These are phyloP conservation scores for Drosophila meridiana DNA, from an alignment of 2,888 invertebrate genomes.

Conservation along the genomic window DNA sequence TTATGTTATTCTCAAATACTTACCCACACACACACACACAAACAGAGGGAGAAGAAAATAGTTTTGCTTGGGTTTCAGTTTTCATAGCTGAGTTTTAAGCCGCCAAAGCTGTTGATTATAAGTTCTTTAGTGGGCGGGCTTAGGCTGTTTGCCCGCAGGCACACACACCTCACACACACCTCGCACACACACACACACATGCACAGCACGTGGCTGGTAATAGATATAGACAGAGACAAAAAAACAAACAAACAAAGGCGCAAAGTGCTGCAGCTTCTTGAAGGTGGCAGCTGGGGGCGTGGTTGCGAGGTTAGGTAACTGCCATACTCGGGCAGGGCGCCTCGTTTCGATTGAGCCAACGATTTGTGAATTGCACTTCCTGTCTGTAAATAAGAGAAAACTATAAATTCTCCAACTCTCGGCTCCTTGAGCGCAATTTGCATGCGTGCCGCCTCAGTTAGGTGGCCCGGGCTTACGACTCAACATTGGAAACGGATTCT, in stretches of 20 bases:
- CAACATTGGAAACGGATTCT: constrained; percentile 25
- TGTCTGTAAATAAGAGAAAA: constrained; percentile 77
- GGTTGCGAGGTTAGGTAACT: constrained; percentile 19
- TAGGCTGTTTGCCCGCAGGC: constrained; percentile 6
- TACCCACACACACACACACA: constrained; percentile 42
- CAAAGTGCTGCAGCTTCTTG: constrained; percentile 36
- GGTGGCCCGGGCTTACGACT: constrained; percentile 17
- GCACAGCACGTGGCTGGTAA: constrained; percentile 42
- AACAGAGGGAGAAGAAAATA: constrained; percentile 50
- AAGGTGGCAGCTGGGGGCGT: constrained; percentile 1
- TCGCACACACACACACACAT: constrained; percentile 5
- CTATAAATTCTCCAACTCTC: constrained; percentile 74
- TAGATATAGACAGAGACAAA: constrained; percentile 37
- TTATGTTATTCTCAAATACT: constrained; percentile 73
- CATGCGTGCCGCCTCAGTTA: constrained; percentile 62
- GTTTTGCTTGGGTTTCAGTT: constrained; percentile 66
- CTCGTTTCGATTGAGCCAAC: constrained; percentile 72
- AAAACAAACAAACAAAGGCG: constrained; percentile 37
- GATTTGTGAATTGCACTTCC: constrained; percentile 83
- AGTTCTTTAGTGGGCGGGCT: constrained; percentile 48
- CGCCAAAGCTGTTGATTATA: constrained; percentile 79
- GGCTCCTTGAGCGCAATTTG: constrained; percentile 70
- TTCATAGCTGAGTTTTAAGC: constrained; percentile 71
- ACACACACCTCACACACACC: constrained; percentile 29
- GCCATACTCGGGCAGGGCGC: neutral